Conservation (phyloP, 2,797 vertebrate species). For the Ataeniobius toweri region DNA sequence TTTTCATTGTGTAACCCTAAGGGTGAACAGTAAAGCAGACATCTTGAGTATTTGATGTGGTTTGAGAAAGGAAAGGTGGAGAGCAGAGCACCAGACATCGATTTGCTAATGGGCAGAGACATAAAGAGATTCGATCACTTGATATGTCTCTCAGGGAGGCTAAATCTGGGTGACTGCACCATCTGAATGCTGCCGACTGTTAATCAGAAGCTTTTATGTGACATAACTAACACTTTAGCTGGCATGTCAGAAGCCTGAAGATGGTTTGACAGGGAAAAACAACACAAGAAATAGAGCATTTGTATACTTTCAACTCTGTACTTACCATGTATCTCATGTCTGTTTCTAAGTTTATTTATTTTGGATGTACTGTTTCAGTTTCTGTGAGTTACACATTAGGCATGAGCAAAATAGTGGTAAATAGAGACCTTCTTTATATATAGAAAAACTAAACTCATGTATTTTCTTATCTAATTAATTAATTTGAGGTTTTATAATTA, state of each 20-base stretch:
- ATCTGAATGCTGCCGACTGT: neutral
- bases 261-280: neutral
- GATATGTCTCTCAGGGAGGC: slow-evolving; percentile 15
- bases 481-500: too few species aligned
- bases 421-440: neutral
- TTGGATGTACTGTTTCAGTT: neutral
- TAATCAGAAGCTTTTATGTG: slow-evolving; percentile 9
- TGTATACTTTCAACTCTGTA: neutral
- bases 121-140: slow-evolving; percentile 15
- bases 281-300: neutral
- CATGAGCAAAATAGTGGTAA: neutral
- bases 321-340: neutral
- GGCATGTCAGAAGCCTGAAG: neutral
- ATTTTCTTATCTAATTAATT: neutral
- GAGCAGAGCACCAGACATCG: neutral
- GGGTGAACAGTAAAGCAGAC: neutral
- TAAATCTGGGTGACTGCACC: slow-evolving; percentile 14
- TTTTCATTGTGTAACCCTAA: slow-evolving; percentile 1
- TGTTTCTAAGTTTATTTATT: neutral
- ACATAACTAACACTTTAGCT: neutral
- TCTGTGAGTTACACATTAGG: neutral
- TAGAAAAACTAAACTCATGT: neutral
- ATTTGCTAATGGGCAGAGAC: neutral
- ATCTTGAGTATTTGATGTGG: neutral
- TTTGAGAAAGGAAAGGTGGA: neutral